Evolutionary conservation across 2,797 vertebrate species (phyloP).

Genomic region (Uromys caudimaculatus): DNA sequence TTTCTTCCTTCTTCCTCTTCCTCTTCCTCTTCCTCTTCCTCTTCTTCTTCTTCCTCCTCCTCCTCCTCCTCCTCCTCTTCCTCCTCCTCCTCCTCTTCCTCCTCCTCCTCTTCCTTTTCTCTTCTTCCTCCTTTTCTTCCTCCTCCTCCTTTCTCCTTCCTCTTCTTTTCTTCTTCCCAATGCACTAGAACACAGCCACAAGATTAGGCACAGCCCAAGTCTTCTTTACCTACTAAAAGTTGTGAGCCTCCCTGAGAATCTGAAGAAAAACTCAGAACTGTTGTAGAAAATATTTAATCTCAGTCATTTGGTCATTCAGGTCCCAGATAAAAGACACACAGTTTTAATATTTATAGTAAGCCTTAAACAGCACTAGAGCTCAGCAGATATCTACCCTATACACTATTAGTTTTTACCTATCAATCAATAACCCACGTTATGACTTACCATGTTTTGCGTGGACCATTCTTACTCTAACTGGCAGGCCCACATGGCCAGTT

Average conservation of each 20-base stretch:
- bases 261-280: background rate
- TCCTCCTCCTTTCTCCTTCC: too few species aligned
- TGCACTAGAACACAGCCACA: background rate
- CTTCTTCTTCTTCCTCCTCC: too few species aligned
- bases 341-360: background rate
- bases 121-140: too few species aligned
- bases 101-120: too few species aligned
- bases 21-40: too few species aligned
- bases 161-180: background rate
- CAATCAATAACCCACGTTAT: background rate
- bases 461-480: background rate
- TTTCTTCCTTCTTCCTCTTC: too few species aligned
- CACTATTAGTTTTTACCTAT: background rate
- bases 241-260: background rate
- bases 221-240: background rate
- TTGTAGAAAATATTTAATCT: background rate
- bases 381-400: background rate
- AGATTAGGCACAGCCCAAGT: background rate
- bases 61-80: too few species aligned
- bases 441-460: background rate
- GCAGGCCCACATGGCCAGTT: background rate
- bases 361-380: background rate
- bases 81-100: too few species aligned
- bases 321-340: background rate
- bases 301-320: background rate